Base-by-base conservation (phyloP, 2,888 invertebrate genomes). In the Drosophila seclusa region DNA sequence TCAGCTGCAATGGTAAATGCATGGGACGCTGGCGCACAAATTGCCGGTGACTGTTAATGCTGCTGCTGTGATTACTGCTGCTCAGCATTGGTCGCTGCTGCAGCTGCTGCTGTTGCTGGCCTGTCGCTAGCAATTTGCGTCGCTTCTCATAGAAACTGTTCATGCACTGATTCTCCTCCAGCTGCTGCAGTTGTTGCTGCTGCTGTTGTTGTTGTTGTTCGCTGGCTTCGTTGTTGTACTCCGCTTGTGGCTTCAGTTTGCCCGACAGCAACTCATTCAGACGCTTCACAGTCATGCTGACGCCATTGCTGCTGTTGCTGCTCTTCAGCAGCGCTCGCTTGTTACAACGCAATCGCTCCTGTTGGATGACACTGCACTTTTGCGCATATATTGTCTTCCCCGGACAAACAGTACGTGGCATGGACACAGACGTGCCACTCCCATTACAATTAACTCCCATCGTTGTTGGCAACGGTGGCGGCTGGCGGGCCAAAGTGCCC, bases 131-230 rank as follows among this genome's bases (percentile, higher is more conserved):
- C 40, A 92, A 69, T 36, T 91, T 89, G 5, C 90, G 83, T 4
- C 91, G 85, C 50, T 83, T 90, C 60, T 91, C 91, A 58, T 92
- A 91, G 68, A 91, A 91, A 34, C 87, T 87, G 18, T 73, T 81
- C 54, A 91, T 88, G 16, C 84, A 89, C 59, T 79, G 80, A 27
- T 74, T 66, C 31, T 83, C 73, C 55, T 81, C 82, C 36, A 73
- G 73, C 18, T 72, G 66, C 10, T 63, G 60, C 11, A 58, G 57
- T 8, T 63, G 68, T 10, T 62, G 57, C 21, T 62, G 76, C 4
- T 66, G 36, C 0, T 45, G 48, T 5, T 61, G 60, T 10, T 65
- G 61, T 4, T 62, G 55, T 32, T 68, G 59, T 11, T 65, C 68
- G 61, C 50, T 48, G 40, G 59, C 52, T 50, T 76, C 80, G 34